Percentiles rank a stretch among this genome's conserved stretches.
Conservation (phyloP, 2,797 vertebrate species). For the Anomalospiza imberbis region DNA sequence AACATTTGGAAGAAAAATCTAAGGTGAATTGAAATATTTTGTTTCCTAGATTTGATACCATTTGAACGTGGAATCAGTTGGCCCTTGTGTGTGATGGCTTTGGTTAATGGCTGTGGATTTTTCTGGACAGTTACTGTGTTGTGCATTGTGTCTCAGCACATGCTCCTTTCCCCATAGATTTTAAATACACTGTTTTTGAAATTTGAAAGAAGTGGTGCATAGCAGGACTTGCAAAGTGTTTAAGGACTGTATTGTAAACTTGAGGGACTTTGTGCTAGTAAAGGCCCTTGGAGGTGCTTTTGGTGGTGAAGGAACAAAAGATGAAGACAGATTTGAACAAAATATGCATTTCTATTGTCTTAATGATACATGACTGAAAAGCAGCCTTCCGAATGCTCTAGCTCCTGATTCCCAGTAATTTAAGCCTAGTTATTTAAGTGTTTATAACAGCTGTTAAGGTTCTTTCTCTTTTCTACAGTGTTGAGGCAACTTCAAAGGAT, state of each 20-base stretch:
- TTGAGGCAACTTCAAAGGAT: not conserved
- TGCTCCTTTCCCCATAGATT: not conserved
- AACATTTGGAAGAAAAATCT: not conserved
- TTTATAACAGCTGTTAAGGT: not conserved
- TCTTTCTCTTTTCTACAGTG: not conserved
- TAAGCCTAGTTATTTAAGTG: not conserved
- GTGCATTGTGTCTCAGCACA: not conserved
- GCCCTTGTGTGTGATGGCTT: not conserved
- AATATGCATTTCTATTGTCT: not conserved
- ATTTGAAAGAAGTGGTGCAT: not conserved
- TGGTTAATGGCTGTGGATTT: not conserved
- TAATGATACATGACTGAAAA: not conserved
- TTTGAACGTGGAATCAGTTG: not conserved
- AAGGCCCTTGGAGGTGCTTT: not conserved
- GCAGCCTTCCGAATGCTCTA: not conserved
- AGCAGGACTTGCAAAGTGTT: not conserved
- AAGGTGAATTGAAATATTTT: not conserved
- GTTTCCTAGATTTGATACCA: not conserved
- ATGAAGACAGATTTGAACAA: not conserved
- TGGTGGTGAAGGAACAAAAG: not conserved
- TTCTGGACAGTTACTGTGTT: not conserved
- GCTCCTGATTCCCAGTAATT: not conserved
- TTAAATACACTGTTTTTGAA: not conserved
- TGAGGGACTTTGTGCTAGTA: not conserved
- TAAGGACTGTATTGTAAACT: not conserved